Evolutionary conservation across 2,888 invertebrate species (phyloP).

Genomic region (Panzeria rudis): DNA sequence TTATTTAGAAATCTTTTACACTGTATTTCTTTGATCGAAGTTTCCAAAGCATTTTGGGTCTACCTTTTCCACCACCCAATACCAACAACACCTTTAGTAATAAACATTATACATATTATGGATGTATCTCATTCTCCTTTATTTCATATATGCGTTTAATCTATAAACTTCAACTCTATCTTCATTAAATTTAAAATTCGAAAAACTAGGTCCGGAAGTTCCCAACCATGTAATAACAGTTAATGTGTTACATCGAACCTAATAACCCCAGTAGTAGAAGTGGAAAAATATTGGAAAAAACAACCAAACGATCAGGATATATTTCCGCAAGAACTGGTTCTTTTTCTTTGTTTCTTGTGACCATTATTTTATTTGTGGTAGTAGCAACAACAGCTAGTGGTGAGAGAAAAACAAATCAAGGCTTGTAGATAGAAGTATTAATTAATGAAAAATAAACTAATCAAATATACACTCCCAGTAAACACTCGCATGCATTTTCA

Average conservation of each 20-base stretch:
- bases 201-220: constrained; percentile 80
- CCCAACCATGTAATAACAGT: constrained; percentile 81
- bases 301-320: constrained; percentile 72
- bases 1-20: no score
- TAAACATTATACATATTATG: constrained; percentile 23
- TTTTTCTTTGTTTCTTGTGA: constrained; percentile 21
- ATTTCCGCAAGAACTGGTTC: constrained; percentile 73
- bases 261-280: constrained; percentile 48
- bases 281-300: constrained; percentile 56
- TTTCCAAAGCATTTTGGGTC: no score
- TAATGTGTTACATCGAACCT: constrained; percentile 76
- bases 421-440: constrained; percentile 20
- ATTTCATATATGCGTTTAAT: constrained; percentile 23
- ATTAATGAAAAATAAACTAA: constrained; percentile 47
- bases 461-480: not conserved
- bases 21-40: no score
- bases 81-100: constrained; percentile 25
- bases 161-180: constrained; percentile 47
- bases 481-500: not conserved
- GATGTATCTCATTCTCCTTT: not conserved
- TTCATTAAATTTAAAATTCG: constrained; percentile 51
- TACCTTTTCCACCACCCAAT: constrained; percentile 27
- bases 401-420: constrained; percentile 25
- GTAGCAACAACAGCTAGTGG: not conserved
- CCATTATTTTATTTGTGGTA: constrained; percentile 41